These are phyloP conservation scores for Trachelus troglodyta DNA, from an alignment of 2,888 invertebrate genomes.

Conservation along the genomic window DNA sequence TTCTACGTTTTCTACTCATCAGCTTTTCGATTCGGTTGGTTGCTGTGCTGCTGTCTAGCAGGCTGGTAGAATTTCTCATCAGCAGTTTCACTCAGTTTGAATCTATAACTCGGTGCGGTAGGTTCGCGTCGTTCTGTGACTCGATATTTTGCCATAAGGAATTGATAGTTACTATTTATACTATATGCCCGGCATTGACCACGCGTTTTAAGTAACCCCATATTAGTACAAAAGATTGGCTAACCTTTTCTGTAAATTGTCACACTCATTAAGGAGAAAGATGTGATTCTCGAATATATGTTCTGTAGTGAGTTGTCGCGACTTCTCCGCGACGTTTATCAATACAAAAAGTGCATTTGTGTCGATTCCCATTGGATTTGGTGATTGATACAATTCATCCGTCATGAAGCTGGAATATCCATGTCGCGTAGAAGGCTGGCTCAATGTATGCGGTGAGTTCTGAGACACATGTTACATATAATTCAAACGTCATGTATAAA, in stretches of 20 bases:
- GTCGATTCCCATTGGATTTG: conserved; percentile 18
- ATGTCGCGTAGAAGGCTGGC: conserved; percentile 72
- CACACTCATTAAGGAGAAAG: not conserved
- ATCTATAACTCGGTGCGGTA: conserved; percentile 50
- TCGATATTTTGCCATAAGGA: not conserved
- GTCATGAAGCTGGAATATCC: conserved; percentile 68
- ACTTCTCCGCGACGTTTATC: not conserved
- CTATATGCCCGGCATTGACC: not conserved
- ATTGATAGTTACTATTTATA: not conserved
- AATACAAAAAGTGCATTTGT: conserved; percentile 19
- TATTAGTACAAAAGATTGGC: not conserved
- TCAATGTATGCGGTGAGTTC: conserved; percentile 70
- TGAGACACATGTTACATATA: not conserved
- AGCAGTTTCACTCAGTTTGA: conserved; percentile 47
- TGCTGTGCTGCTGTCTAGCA: conserved; percentile 7
- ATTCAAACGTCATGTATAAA: not conserved
- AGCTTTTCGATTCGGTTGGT: not conserved
- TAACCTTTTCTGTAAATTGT: not conserved
- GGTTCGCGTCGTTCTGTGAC: conserved; percentile 24
- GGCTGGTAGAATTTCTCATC: conserved; percentile 4
- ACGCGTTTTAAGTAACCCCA: not conserved
- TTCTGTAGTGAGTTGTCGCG: not conserved
- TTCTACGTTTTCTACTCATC: not conserved
- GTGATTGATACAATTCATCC: not conserved
- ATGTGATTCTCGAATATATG: not conserved